phyloP scores from a whole-genome alignment of 2,888 invertebrate genomes.

The Mamestra brassicae region DNA sequence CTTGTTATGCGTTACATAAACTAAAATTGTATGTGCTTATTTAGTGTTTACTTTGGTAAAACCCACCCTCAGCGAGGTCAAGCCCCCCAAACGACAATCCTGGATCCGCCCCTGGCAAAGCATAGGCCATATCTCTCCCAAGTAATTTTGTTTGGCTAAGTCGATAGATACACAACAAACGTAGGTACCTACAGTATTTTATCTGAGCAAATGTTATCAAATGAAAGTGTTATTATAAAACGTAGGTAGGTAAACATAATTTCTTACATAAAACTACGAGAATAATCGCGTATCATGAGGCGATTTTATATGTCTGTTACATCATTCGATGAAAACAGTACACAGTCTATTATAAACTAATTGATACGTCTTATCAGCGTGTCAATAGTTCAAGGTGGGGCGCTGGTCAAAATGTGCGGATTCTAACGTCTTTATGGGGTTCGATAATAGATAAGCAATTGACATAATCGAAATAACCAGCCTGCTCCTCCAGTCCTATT shows the following conservation, averaged over 20 bases:
- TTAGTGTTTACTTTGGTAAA: no score
- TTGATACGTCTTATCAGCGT: constrained; percentile 67
- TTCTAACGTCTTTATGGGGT: not conserved
- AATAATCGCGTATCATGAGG: constrained; percentile 21
- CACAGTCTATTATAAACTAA: constrained; percentile 61
- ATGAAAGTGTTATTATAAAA: constrained; percentile 35
- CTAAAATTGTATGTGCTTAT: no score
- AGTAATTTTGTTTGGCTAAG: no score
- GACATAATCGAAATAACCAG: not conserved
- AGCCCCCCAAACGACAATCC: no score
- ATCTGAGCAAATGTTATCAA: constrained; percentile 26
- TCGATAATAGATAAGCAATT: not conserved
- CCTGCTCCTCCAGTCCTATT: not conserved
- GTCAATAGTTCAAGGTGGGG: constrained; percentile 69
- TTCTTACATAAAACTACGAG: constrained; percentile 17
- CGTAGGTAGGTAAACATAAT: not conserved
- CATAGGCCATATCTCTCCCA: no score
- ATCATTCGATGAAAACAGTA: constrained; percentile 69
- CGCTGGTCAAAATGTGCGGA: constrained; percentile 9
- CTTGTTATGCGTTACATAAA: no score
- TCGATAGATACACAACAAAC: no score
- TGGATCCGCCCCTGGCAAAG: no score
- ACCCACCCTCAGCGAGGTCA: no score
- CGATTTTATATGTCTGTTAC: constrained; percentile 65
- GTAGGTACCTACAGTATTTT: not conserved